Percentiles rank a stretch among this genome's conserved stretches.
phyloP scores from a whole-genome alignment of 53 echinoderm and acorn worm genomes.

The Arbacia lixula region DNA sequence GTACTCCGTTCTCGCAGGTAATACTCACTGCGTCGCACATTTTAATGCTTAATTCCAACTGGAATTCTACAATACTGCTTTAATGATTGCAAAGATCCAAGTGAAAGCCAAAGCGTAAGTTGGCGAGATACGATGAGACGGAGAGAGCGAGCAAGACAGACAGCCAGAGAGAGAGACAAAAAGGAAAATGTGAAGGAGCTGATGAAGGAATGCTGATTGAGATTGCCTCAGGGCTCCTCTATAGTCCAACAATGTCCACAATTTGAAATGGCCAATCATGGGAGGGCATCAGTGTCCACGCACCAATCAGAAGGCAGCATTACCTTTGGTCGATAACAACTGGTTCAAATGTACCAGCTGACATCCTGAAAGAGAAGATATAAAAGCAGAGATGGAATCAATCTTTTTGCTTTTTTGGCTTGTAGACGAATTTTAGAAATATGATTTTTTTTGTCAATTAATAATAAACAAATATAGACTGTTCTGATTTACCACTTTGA shows the following conservation, averaged over 20 bases:
- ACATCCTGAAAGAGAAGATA: slow-evolving; percentile 74
- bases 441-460: too few species aligned
- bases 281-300: slow-evolving; percentile 8
- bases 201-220: too few species aligned
- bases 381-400: background rate
- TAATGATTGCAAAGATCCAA: slow-evolving; percentile 1
- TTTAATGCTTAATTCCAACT: too few species aligned
- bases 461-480: too few species aligned
- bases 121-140: background rate
- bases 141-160: background rate
- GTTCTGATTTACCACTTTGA: too few species aligned
- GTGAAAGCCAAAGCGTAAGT: background rate
- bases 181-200: too few species aligned
- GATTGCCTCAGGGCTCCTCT: background rate
- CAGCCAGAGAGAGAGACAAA: too few species aligned
- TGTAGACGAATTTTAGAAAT: too few species aligned
- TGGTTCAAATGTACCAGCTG: slow-evolving; percentile 95
- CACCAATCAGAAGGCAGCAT: slow-evolving; percentile 50
- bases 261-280: slow-evolving; percentile 38
- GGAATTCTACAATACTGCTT: too few species aligned
- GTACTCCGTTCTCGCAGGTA: too few species aligned
- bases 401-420: too few species aligned
- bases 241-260: slow-evolving; percentile 28
- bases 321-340: slow-evolving; percentile 98
- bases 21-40: too few species aligned